Base-by-base conservation (phyloP, 37 sponge, comb jelly and placozoan genomes). In the Ianthella basta region DNA sequence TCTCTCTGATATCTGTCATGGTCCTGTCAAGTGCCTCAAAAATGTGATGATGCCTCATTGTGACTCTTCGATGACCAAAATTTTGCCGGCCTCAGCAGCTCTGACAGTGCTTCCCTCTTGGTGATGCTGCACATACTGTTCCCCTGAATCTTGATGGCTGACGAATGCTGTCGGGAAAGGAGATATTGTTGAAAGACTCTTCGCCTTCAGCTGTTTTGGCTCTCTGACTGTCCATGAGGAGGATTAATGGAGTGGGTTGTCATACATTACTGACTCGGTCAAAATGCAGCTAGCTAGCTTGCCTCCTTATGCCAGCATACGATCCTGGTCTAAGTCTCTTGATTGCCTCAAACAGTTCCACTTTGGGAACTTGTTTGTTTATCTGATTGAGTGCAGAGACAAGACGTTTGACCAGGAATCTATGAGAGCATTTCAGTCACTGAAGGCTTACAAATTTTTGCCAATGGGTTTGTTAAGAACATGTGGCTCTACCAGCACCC, bases 391-490 rank as follows among this genome's bases (percentile, higher is more conserved):
- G 5, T 56, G 84, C 5, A 68, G 72, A 39, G 74, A 70, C 84
- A 84, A 84, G 37, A 65, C 74, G 29, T 84, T 84, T 68, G 56
- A 84, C 73, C 41, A 55, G 73, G 54, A 68, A 24, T 68, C 84
- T 39, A 19, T 84, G 73, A 84, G 55, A 41, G 84, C 84, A 12
- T 84, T 72, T 24, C 60, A 60, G 65, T 82, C 83, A 34, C 83
- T 82, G 13, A 82, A 82, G 37, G 83, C 83, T 12, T 82, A 82
- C 83, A 82, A 63, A 34, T 60, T 61, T 61, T 82, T 34, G 33
- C 25, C 61, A 66, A 82, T 61, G 83, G 83, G 4, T 82, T 82
- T 60, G 83, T 82, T 5, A 60, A 60, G 83, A 82, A 82, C 29
- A 41, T n/a, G n/a, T n/a, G n/a, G n/a, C n/a, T n/a, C n/a, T n/a